Conservation (phyloP, 2,797 vertebrate species). For the Pseudochaenichthys georgianus region DNA sequence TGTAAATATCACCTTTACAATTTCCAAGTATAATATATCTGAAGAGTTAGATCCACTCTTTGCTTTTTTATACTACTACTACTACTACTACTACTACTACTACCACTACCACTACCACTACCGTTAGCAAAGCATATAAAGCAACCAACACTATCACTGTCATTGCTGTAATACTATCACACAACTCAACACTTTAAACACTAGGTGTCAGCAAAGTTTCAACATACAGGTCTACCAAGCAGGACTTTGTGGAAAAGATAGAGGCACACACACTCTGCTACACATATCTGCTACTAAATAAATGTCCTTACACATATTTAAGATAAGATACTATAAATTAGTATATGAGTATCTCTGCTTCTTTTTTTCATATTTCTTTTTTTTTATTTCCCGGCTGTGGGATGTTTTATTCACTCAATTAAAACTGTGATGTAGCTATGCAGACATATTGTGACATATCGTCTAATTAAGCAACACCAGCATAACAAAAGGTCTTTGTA, state of each 20-base stretch:
- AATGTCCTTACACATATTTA: no score
- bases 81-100: neutral
- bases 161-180: neutral
- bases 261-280: neutral
- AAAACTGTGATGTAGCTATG: neutral
- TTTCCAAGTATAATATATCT: neutral
- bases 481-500: neutral
- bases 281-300: neutral
- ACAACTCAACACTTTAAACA: slow-evolving; percentile 29
- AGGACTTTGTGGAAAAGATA: neutral
- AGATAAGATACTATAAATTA: neutral
- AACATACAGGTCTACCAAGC: neutral
- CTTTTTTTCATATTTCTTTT: neutral
- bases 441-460: neutral
- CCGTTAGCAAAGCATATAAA: neutral
- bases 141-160: neutral
- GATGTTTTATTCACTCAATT: neutral
- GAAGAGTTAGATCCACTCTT: neutral
- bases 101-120: neutral
- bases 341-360: neutral
- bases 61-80: neutral
- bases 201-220: slow-evolving; percentile 68
- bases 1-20: neutral
- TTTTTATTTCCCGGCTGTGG: neutral
- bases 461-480: slow-evolving; percentile 5